Conservation (phyloP, 2,888 invertebrate genomes). For the Lepidocyrtoides sp. region DNA sequence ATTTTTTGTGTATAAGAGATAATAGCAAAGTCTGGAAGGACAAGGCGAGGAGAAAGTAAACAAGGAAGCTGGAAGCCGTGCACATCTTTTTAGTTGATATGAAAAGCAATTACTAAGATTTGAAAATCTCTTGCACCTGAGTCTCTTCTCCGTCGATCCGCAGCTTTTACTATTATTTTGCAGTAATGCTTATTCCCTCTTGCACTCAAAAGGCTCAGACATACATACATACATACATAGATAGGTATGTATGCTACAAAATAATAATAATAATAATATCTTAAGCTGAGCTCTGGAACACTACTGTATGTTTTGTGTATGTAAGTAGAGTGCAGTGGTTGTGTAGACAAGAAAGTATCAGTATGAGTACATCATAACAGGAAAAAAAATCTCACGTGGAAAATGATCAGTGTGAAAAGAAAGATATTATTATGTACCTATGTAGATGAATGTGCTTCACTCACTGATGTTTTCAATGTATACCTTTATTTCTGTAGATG, state of each 20-base stretch:
- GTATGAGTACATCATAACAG: not conserved
- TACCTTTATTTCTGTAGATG: too few species aligned
- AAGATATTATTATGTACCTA: too few species aligned
- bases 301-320: too few species aligned
- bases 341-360: not conserved
- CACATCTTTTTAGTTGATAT: conserved; percentile 78
- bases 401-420: conserved; percentile 65
- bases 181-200: conserved; percentile 50
- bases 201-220: conserved; percentile 48
- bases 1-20: not conserved
- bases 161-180: conserved; percentile 68
- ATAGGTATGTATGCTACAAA: not conserved
- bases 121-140: conserved; percentile 81
- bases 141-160: conserved; percentile 68
- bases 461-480: too few species aligned
- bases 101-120: conserved; percentile 80
- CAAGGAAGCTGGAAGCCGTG: conserved; percentile 44
- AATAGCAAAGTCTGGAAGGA: not conserved
- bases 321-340: not conserved
- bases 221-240: not conserved
- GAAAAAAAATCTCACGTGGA: conserved; percentile 55
- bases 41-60: conserved; percentile 36
- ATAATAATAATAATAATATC: not conserved
- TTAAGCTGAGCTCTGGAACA: not conserved
- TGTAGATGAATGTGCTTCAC: too few species aligned